Conservation (phyloP, 2,797 vertebrate genomes). For the Heteromormyrus szaboi region DNA sequence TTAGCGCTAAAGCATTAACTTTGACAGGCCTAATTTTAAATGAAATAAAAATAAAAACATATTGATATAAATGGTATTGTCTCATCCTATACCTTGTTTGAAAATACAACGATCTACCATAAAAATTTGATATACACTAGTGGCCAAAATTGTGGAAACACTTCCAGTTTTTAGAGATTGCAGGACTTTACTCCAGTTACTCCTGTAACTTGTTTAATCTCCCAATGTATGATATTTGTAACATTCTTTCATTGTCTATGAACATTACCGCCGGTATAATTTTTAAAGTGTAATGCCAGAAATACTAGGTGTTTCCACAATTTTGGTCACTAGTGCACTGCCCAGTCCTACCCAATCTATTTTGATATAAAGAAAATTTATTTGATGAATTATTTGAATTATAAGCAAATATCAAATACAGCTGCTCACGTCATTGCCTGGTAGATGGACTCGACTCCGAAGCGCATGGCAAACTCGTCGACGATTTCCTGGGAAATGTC, state of each 20-base stretch:
- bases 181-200: background rate
- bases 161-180: background rate
- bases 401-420: background rate
- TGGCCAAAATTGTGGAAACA: background rate
- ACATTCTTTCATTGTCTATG: background rate
- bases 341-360: background rate
- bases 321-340: background rate
- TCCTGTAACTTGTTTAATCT: background rate
- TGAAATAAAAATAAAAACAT: background rate
- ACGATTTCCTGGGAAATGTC: constrained; percentile 93
- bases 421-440: constrained; percentile 97
- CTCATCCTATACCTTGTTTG: background rate
- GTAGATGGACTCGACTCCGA: constrained; percentile 95
- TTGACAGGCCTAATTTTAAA: background rate
- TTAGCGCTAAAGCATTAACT: background rate
- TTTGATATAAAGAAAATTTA: background rate
- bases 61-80: background rate
- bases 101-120: background rate
- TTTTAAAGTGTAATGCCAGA: background rate
- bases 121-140: background rate
- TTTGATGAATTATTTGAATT: background rate
- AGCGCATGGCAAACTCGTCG: constrained; percentile 96
- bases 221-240: background rate
- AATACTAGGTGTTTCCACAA: background rate
- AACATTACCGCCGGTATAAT: background rate